Percentiles rank a stretch among this genome's conserved stretches.
phyloP scores from a whole-genome alignment of 2,797 vertebrate genomes.

The Aplochiton taeniatus region DNA sequence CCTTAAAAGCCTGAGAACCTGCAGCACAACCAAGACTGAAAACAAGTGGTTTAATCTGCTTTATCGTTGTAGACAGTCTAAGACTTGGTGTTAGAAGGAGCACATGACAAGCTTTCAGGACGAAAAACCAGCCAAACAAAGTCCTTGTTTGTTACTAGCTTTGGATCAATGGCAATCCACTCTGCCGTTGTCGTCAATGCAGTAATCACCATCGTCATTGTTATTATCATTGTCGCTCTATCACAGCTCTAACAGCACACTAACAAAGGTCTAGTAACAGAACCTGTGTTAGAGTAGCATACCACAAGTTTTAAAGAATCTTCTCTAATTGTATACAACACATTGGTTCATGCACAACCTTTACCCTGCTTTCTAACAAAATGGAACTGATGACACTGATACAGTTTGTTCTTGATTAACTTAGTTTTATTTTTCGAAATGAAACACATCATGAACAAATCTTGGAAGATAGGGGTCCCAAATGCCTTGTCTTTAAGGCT shows the following conservation, averaged over 20 bases:
- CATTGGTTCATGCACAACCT: too few relatives aligned
- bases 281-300: too few relatives aligned
- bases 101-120: slow-evolving; percentile 53
- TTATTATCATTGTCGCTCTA: slow-evolving; percentile 1
- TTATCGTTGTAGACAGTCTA: slow-evolving; percentile 23
- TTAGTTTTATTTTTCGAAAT: too few relatives aligned
- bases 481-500: too few relatives aligned
- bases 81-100: slow-evolving; percentile 47
- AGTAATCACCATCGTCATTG: slow-evolving; percentile 33
- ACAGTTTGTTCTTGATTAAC: too few relatives aligned
- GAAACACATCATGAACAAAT: too few relatives aligned
- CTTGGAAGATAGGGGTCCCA: too few relatives aligned
- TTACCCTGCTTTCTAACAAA: too few relatives aligned
- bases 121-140: slow-evolving; percentile 48
- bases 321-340: too few relatives aligned
- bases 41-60: slow-evolving; percentile 55
- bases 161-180: slow-evolving; percentile 43
- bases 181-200: slow-evolving; percentile 34
- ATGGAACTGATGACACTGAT: too few relatives aligned
- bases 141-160: slow-evolving; percentile 50
- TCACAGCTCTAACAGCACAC: not conserved
- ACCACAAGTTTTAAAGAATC: too few relatives aligned
- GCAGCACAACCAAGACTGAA: slow-evolving; percentile 12
- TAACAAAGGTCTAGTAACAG: too few relatives aligned
- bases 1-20: slow-evolving; percentile 9